phyloP scores from a whole-genome alignment of 2,797 vertebrate genomes.

The Eulemur albifrons region DNA sequence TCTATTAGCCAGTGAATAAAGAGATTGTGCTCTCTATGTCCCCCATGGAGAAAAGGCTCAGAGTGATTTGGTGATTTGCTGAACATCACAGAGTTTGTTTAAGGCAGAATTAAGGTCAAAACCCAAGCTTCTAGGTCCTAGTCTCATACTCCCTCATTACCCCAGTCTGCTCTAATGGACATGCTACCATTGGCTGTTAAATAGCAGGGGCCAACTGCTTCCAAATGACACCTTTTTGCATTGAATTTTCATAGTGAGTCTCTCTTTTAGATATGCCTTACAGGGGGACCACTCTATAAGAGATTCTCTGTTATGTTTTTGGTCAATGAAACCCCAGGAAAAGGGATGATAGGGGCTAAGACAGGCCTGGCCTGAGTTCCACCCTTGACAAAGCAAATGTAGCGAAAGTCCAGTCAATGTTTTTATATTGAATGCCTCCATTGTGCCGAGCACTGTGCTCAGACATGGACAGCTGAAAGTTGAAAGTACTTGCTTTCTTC shows the following conservation, averaged over 20 bases:
- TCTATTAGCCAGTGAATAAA: conserved; percentile 40
- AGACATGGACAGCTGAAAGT: neutral
- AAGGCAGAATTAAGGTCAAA: conserved; percentile 46
- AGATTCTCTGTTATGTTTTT: neutral
- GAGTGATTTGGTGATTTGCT: conserved; percentile 31
- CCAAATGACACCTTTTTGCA: neutral
- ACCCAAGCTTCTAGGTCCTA: neutral
- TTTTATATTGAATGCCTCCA: neutral
- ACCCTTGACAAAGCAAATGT: conserved; percentile 2
- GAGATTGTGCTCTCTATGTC: neutral
- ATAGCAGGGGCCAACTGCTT: neutral
- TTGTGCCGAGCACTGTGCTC: neutral
- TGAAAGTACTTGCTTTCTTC: conserved; percentile 11
- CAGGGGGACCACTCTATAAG: neutral
- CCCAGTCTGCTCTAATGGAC: neutral
- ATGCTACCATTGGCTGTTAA: neutral
- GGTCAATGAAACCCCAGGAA: neutral
- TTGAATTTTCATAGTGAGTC: neutral
- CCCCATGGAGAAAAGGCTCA: neutral
- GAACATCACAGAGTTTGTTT: neutral
- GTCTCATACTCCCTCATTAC: neutral
- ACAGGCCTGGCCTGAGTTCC: neutral
- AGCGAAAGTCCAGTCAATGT: neutral
- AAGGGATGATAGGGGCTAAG: neutral
- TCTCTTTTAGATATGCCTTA: conserved; percentile 26